Percentiles rank a stretch among this genome's conserved stretches.
Evolutionary conservation across 23 tunicate genomes (phyloP).

Genomic region (Trididemnum clinides): DNA sequence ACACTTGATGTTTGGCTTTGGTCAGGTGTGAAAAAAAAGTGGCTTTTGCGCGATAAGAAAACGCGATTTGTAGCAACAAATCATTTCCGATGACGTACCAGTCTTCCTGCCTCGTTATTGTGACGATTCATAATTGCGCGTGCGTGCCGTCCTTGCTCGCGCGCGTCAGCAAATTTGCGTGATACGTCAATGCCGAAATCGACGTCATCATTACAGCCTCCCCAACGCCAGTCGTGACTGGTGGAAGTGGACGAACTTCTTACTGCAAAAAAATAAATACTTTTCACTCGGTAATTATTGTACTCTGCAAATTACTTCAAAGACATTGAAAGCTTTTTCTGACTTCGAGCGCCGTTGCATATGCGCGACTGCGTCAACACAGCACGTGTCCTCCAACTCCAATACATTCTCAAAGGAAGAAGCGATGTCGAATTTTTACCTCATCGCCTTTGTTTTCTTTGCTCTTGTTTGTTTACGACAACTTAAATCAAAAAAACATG

Average conservation of each 20-base stretch:
- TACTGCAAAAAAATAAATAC: neutral
- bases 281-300: no score
- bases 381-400: no score
- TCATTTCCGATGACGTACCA: constrained; percentile 34
- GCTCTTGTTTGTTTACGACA: no score
- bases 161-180: constrained; percentile 81
- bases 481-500: no score
- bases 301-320: no score
- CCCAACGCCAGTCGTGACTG: constrained; percentile 52
- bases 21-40: constrained; percentile 5
- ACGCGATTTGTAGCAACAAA: neutral
- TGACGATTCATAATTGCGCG: constrained; percentile 80
- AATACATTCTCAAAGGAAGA: no score
- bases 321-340: no score
- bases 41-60: neutral
- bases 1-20: neutral
- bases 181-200: constrained; percentile 66
- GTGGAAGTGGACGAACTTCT: neutral
- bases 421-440: no score
- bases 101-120: constrained; percentile 83
- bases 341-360: no score
- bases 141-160: constrained; percentile 49
- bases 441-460: no score
- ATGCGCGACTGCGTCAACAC: no score
- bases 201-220: constrained; percentile 75